Conservation (phyloP, 2,113 vertebrate species). For the Psophia crepitans region DNA sequence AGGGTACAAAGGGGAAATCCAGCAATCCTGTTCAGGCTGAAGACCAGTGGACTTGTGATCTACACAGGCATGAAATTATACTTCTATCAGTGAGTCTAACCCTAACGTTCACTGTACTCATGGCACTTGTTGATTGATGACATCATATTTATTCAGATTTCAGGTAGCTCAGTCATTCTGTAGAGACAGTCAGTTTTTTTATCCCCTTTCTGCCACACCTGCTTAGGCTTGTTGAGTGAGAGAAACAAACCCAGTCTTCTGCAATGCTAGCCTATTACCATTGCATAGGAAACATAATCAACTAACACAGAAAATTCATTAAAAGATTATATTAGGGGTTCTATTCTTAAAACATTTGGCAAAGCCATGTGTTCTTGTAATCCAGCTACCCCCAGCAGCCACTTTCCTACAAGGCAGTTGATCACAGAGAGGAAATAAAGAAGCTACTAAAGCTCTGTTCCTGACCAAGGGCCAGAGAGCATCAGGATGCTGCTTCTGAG, state of each 20-base stretch:
- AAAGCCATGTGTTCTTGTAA: background rate
- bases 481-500: constrained; percentile 24
- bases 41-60: background rate
- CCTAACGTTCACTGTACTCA: background rate
- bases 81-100: background rate
- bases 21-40: background rate
- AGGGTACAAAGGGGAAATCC: background rate
- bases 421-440: background rate
- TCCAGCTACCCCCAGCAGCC: background rate
- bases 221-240: background rate
- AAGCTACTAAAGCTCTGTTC: background rate
- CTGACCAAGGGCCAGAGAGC: background rate
- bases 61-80: background rate
- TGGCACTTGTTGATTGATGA: background rate
- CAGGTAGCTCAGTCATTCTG: background rate
- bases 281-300: background rate
- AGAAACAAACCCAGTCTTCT: background rate
- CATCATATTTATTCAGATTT: background rate
- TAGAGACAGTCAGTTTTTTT: background rate
- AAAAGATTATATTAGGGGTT: background rate
- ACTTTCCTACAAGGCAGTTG: background rate
- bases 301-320: background rate
- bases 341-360: background rate
- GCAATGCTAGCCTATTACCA: background rate
- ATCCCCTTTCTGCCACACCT: background rate